These are phyloP conservation scores for Micronycteris hirsuta DNA, from an alignment of 2,113 vertebrate genomes.

Conservation along the genomic window DNA sequence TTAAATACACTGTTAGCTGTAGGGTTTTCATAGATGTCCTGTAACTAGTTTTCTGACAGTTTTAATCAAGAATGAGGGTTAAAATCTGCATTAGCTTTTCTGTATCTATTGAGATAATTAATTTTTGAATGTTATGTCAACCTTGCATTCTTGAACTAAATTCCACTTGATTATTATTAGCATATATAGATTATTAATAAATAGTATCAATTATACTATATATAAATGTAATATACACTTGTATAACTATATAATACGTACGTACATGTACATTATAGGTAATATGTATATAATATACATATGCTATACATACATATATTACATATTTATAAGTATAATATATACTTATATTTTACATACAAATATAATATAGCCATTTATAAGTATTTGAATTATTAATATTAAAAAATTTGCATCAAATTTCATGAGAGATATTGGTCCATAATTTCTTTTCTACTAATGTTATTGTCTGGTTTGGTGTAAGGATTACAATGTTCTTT, in stretches of 20 bases:
- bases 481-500: background rate
- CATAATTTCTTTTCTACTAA: background rate
- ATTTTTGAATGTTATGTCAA: background rate
- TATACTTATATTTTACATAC: background rate
- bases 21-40: background rate
- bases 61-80: background rate
- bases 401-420: background rate
- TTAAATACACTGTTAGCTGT: background rate
- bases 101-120: background rate
- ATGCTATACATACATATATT: background rate
- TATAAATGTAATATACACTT: background rate
- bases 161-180: background rate
- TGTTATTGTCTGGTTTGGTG: background rate
- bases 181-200: background rate
- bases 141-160: background rate
- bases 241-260: background rate
- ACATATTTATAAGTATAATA: background rate
- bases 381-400: background rate
- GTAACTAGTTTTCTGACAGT: background rate
- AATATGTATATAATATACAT: background rate
- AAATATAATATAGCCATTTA: background rate
- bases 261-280: background rate
- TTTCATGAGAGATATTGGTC: background rate
- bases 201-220: background rate
- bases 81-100: background rate